Conservation (phyloP, 1,140 invertebrate genomes). For the Samia ricini region DNA sequence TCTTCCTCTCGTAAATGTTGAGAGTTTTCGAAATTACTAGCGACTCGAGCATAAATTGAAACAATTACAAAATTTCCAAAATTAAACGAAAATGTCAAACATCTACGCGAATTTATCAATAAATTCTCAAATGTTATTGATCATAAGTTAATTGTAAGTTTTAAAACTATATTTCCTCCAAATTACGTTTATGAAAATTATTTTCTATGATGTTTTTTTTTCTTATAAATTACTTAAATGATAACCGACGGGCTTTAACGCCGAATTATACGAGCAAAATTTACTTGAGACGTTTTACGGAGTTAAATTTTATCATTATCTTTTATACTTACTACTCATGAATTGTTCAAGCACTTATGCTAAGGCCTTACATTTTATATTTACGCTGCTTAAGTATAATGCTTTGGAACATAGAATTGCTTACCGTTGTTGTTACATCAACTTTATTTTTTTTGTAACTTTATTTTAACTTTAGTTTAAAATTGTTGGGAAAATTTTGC, state of each 20-base stretch:
- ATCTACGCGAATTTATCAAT: slow-evolving; percentile 32
- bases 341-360: neutral
- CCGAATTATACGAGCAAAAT: neutral
- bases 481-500: too few relatives aligned
- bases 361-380: neutral
- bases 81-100: slow-evolving; percentile 37
- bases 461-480: too few relatives aligned
- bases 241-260: too few relatives aligned
- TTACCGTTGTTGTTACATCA: too few relatives aligned
- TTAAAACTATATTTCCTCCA: neutral
- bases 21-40: slow-evolving; percentile 31
- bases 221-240: too few relatives aligned
- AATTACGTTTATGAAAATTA: too few relatives aligned
- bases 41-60: slow-evolving; percentile 43
- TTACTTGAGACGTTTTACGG: neutral
- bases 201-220: too few relatives aligned
- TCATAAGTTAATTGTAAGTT: neutral
- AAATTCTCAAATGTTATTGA: slow-evolving; percentile 25
- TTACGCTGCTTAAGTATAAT: neutral
- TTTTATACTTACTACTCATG: neutral
- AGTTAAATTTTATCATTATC: neutral
- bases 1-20: slow-evolving; percentile 28
- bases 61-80: slow-evolving; percentile 31
- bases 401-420: too few relatives aligned
- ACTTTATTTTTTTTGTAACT: too few relatives aligned